phyloP scores from a whole-genome alignment of 2,888 invertebrate genomes.

The Clepsis dumicolana region DNA sequence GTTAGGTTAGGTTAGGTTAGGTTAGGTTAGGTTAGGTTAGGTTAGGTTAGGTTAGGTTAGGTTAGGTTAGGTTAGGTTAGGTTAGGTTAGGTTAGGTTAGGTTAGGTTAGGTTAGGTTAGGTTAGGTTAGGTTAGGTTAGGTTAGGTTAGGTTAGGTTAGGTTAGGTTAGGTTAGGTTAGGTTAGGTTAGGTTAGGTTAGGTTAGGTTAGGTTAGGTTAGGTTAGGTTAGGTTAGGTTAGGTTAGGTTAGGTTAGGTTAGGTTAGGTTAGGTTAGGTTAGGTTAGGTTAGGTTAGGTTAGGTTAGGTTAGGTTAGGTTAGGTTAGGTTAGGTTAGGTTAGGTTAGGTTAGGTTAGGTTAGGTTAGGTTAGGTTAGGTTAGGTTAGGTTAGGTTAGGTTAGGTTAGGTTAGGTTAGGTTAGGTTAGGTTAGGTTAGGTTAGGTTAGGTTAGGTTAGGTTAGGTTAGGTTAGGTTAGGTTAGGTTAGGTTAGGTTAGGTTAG shows the following conservation, averaged over 20 bases:
- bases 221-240: slow-evolving; percentile 44
- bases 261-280: slow-evolving; percentile 42
- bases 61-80: slow-evolving; percentile 47
- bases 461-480: too few relatives aligned
- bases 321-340: slow-evolving; percentile 28
- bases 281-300: slow-evolving; percentile 43
- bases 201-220: slow-evolving; percentile 42
- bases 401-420: slow-evolving; percentile 27
- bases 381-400: slow-evolving; percentile 28
- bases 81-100: slow-evolving; percentile 46
- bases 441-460: too few relatives aligned
- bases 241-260: slow-evolving; percentile 44
- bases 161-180: slow-evolving; percentile 45
- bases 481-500: too few relatives aligned
- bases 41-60: slow-evolving; percentile 49
- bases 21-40: slow-evolving; percentile 49
- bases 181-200: slow-evolving; percentile 39
- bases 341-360: slow-evolving; percentile 28
- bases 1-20: slow-evolving; percentile 51
- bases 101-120: slow-evolving; percentile 46
- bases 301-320: slow-evolving; percentile 42
- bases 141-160: slow-evolving; percentile 43
- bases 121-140: slow-evolving; percentile 46
- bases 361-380: slow-evolving; percentile 28
- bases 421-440: slow-evolving; percentile 40